Conservation (phyloP, 1,140 invertebrate species). For the Leptinotarsa lineolata region DNA sequence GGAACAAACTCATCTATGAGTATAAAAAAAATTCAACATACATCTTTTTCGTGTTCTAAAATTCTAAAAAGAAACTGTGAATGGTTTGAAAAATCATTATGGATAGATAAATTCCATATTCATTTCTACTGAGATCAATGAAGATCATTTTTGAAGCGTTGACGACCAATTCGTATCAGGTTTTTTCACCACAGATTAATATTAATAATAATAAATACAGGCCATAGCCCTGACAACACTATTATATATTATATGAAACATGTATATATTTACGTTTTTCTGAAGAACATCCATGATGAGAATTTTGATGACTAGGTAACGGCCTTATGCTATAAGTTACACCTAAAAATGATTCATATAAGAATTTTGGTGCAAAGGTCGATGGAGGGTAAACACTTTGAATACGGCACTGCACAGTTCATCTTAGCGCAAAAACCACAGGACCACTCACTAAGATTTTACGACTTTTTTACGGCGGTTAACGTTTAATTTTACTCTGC, state of each 20-base stretch:
- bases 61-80: no score
- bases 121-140: no score
- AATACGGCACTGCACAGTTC: slow-evolving; percentile 31
- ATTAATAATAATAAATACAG: no score
- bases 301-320: slow-evolving; percentile 40
- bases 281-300: slow-evolving; percentile 50
- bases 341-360: slow-evolving; percentile 47
- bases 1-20: no score
- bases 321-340: slow-evolving; percentile 43
- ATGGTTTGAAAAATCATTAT: no score
- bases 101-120: no score
- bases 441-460: slow-evolving; percentile 19
- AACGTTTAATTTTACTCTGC: neutral
- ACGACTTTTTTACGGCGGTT: slow-evolving; percentile 11
- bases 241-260: slow-evolving; percentile 29
- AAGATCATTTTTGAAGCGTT: no score
- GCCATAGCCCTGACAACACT: neutral
- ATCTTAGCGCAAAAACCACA: slow-evolving; percentile 9
- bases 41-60: no score
- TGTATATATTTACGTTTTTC: slow-evolving; percentile 50
- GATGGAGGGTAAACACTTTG: neutral
- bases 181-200: no score
- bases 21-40: no score
- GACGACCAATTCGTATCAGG: no score
- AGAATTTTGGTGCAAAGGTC: neutral